Evolutionary conservation across 2,888 invertebrate species (phyloP), one percentile per base, ranked within the genome.

Genomic region (Poecilus cupreus): DNA sequence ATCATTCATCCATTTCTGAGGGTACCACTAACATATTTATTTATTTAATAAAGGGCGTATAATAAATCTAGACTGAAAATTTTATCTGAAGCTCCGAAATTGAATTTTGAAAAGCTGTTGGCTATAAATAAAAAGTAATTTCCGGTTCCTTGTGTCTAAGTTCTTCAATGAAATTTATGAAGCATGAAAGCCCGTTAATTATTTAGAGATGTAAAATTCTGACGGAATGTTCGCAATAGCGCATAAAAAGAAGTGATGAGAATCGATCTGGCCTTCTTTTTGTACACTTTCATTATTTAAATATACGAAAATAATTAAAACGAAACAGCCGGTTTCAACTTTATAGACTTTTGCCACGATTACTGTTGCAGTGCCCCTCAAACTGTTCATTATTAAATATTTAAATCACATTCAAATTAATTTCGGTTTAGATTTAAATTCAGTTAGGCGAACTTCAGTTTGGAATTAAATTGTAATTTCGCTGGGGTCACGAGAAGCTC

Each of bases 281-380:
- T 18, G 37, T 26, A 68, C 16, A 11, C 10, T 37, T 60, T 68
- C 68, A 32, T 68, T 68, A 75, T 75, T 75, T 75, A 75, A 75
- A 75, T 75, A 51, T 51, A 54, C 49, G 75, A 75, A 75, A 75
- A 75, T 75, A 75, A 75, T 75, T 75, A 75, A 51, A 75, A 72
- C 46, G 24, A 24, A 22, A 22, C 32, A 32, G n/a, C 70, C 13
- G 22, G 60, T 11, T 60, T 54, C 18, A 20, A 43, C 5, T 18
- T 37, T 68, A 72, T 26, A 51, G 51, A 16, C 68, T 26, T 64
- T 26, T 20, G 2, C 13, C 10, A 57, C 11, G 57, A 57, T 24
- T 60, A 60, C 4, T 24, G 22, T 22, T 18, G 20, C 51, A 51
- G 51, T 51, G 51, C 8, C 3, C 51, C 18, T 13, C 51, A 51